Base-by-base conservation (phyloP, 2,888 invertebrate species). In the Ligdia adustata region DNA sequence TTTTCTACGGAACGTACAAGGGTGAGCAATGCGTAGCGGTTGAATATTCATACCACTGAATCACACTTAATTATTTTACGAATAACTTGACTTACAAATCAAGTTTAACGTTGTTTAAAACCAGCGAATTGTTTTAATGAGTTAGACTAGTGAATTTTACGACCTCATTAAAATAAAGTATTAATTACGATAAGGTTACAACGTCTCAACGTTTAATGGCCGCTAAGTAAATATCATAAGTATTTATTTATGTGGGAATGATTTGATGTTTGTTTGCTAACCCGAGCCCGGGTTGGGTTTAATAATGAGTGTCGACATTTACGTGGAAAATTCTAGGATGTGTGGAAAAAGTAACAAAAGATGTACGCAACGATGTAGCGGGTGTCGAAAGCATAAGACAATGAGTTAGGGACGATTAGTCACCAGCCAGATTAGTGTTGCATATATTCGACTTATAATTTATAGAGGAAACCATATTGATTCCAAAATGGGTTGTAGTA, bases 361-460 rank as follows among this genome's bases (percentile, higher is more conserved):
- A 37, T 37, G 33, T 56, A 45, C 46, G 55, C 52, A 61, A 55
- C 16, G 27, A 28, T 32, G 16, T 24, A 9, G 27, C 39, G 13
- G 27, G 44, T 55, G 59, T 65, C 56, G 54, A 62, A 60, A 68
- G 46, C 52, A 43, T 43, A 46, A 56, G 59, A 69, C 72, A 72
- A 69, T 65, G 62, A 58, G 57, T 65, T 59, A 51, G 48, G 37
- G 31, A 43, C 47, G 46, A 69, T 72, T 67, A 72, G 62, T 71
- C 71, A 69, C 56, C 53, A 22, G 45, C 43, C 49, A 44, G 53
- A 67, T 71, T 64, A 59, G 28, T 63, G 31, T 69, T 66, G 64
- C 54, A 66, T 66, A 48, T 64, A 69, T 68, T 65, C 57, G 54
- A 58, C 46, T 50, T 60, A n/a, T n/a, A n/a, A n/a, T n/a, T n/a